Evolutionary conservation across 2,797 vertebrate species (phyloP).

Genomic region (Craterocephalus amniculus): DNA sequence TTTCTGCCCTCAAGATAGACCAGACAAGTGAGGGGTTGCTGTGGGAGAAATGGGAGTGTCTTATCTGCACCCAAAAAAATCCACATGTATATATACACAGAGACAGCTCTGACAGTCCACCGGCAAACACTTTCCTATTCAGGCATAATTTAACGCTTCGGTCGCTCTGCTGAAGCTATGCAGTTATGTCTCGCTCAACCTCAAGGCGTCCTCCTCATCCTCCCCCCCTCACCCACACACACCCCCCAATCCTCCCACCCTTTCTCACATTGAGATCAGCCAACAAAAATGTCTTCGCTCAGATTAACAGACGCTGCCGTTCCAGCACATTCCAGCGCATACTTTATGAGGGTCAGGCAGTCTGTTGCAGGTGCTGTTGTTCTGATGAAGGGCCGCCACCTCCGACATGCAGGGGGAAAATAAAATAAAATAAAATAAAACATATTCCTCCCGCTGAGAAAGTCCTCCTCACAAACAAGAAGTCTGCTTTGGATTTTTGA

Average conservation of each 20-base stretch:
- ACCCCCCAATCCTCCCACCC: background rate
- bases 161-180: conserved; percentile 62
- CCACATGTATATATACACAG: conserved; percentile 24
- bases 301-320: conserved; percentile 74
- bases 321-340: conserved; percentile 79
- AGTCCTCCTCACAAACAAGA: conserved; percentile 55
- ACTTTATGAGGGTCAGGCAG: conserved; percentile 77
- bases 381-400: conserved; percentile 63
- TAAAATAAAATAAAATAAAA: background rate
- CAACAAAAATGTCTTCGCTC: conserved; percentile 78
- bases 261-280: conserved; percentile 65
- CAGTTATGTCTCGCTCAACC: conserved; percentile 66
- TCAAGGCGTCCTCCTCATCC: conserved; percentile 48
- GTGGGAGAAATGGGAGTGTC: conserved; percentile 36
- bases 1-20: conserved; percentile 42
- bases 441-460: conserved; percentile 37
- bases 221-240: background rate
- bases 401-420: conserved; percentile 39
- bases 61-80: conserved; percentile 40
- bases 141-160: conserved; percentile 60
- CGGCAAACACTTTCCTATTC: conserved; percentile 53
- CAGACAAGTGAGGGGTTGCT: conserved; percentile 40
- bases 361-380: conserved; percentile 79
- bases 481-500: conserved; percentile 68
- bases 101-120: conserved; percentile 52